Percentiles rank a stretch among this genome's conserved stretches.
phyloP scores from a whole-genome alignment of 2,888 invertebrate genomes.

The Apodemia duryi region DNA sequence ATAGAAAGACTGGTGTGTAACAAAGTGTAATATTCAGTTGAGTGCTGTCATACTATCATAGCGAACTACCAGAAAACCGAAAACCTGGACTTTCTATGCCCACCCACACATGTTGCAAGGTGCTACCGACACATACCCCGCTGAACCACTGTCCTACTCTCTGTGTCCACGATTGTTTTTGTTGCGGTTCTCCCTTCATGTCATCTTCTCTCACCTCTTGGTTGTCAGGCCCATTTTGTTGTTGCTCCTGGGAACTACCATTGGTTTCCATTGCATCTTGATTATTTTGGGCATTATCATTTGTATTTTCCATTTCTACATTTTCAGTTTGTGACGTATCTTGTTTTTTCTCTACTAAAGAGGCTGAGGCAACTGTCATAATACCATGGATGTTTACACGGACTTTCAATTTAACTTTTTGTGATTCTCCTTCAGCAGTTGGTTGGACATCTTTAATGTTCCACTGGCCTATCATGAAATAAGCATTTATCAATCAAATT shows the following conservation, averaged over 20 bases:
- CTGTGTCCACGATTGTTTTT: slow-evolving; percentile 84
- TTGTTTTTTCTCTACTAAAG: slow-evolving; percentile 87
- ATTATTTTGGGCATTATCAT: slow-evolving; percentile 57
- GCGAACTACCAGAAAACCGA: slow-evolving; percentile 12
- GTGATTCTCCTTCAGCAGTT: slow-evolving; percentile 92
- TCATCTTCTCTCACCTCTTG: slow-evolving; percentile 75
- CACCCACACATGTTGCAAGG: slow-evolving; percentile 44
- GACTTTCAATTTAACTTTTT: slow-evolving; percentile 97
- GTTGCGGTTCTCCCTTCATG: slow-evolving; percentile 64
- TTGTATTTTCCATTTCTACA: slow-evolving; percentile 68
- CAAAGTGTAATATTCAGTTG: background rate
- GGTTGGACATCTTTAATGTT: slow-evolving; percentile 91
- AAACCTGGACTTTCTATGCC: slow-evolving; percentile 12
- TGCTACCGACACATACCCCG: slow-evolving; percentile 82
- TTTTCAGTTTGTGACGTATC: slow-evolving; percentile 61
- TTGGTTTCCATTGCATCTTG: slow-evolving; percentile 74
- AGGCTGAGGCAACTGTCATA: slow-evolving; percentile 91
- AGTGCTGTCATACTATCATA: slow-evolving; percentile 2
- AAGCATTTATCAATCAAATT: slow-evolving; percentile 7
- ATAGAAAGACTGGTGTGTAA: background rate
- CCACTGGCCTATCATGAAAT: slow-evolving; percentile 81
- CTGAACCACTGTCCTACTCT: slow-evolving; percentile 85
- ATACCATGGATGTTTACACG: slow-evolving; percentile 96
- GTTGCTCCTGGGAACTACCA: slow-evolving; percentile 65
- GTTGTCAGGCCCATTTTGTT: slow-evolving; percentile 62